Evolutionary conservation across 1,140 invertebrate genomes (phyloP).

Genomic region (Octopus bimaculoides): DNA sequence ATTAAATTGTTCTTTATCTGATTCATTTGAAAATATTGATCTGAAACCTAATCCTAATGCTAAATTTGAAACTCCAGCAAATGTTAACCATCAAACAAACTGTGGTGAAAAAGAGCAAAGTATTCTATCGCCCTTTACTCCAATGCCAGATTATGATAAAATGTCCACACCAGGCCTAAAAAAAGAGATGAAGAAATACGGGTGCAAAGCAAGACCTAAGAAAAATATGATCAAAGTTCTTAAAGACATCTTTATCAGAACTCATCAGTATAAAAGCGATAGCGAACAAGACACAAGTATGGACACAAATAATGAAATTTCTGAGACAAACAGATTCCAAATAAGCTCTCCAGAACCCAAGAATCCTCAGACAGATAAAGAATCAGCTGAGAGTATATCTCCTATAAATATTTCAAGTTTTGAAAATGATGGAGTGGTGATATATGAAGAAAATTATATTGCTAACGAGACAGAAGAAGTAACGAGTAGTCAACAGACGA

Average conservation of each 20-base stretch:
- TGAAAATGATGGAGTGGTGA: not conserved
- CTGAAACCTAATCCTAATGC: no score
- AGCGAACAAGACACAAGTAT: not conserved
- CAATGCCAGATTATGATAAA: conserved; percentile 40
- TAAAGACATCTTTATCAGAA: conserved; percentile 41
- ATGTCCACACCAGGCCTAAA: conserved; percentile 45
- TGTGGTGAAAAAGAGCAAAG: not conserved
- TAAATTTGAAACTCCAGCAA: no score
- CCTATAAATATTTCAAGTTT: no score
- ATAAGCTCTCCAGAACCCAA: no score
- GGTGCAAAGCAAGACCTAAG: conserved; percentile 38
- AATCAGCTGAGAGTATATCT: no score
- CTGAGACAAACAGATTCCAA: no score
- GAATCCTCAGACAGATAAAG: no score
- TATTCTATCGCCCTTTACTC: conserved; percentile 46
- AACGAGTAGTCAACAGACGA: not conserved
- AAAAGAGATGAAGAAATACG: conserved; percentile 37
- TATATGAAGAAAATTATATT: not conserved
- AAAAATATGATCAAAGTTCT: conserved; percentile 38
- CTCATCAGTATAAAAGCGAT: conserved; percentile 41
- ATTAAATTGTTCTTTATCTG: no score
- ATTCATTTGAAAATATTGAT: no score
- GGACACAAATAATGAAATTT: no score
- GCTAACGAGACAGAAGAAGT: not conserved
- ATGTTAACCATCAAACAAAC: no score